Evolutionary conservation across 2,113 vertebrate genomes (phyloP), one percentile per base, ranked within the genome.

Genomic region (Crocuta crocuta): DNA sequence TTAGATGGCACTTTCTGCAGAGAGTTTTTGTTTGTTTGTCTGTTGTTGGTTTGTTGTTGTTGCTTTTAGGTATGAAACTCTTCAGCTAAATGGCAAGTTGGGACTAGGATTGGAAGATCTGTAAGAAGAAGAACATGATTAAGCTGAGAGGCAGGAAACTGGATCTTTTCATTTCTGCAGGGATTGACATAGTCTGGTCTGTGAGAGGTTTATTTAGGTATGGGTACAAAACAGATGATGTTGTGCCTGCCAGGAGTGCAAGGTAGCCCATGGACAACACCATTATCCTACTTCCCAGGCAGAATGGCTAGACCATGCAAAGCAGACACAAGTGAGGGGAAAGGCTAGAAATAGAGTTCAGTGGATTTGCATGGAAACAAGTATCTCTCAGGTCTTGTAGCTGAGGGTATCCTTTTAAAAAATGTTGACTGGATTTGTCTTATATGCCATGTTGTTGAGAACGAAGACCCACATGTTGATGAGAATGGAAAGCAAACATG

Each of bases 251-350:
- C 4, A 12, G 5, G 10, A n/a, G 58, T 35, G 48, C 63, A 5
- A 24, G 43, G 88, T 5, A 43, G 33, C 7, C 11, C 7, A 10
- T 4, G 1, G 61, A 2, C 39, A 48, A 74, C 15, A 1, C 26
- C 17, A n/a, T 50, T 15, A 11, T 3, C 66, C 16, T 58, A 45
- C 10, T 70, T 35, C 12, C 13, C 19, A 33, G 63, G 13, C 11
- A 9, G 0, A 1, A 73, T 28, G 12, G 45, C 13, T n/a, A 39
- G 58, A 10, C 11, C 10, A 0, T 0, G 53, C 1, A n/a, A 28
- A 92, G 5, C 26, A 81, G 48, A 28, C 7, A 7, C 10, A 3
- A 53, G 0, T 19, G 13, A 50, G 15, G 43, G 43, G 39, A 70
- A 31, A n/a, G 1, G 0, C 88, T 85, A 83, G 24, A 50, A 33